Evolutionary conservation across 2,113 vertebrate species (phyloP).

Genomic region (Tringa solitaria): DNA sequence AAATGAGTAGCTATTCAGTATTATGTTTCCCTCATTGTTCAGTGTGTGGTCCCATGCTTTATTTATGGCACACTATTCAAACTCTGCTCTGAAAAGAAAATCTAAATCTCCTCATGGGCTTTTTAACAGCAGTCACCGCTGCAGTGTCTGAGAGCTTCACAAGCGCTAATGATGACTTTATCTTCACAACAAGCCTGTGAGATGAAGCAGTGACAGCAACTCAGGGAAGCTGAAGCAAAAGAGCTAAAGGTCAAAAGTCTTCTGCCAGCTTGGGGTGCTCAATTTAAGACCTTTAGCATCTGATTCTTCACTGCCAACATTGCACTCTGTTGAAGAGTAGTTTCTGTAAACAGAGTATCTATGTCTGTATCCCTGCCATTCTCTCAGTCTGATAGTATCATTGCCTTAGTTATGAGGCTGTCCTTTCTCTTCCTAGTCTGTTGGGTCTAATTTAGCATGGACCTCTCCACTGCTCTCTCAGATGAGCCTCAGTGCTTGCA

Average conservation of each 20-base stretch:
- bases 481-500: background rate
- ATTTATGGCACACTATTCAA: conserved; percentile 23
- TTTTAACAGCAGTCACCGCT: background rate
- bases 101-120: background rate
- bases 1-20: conserved; percentile 15
- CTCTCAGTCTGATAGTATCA: background rate
- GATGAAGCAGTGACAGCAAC: background rate
- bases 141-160: background rate
- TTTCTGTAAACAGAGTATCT: background rate
- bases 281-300: background rate
- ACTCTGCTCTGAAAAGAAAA: background rate
- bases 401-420: background rate
- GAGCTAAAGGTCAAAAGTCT: background rate
- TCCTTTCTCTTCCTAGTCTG: background rate
- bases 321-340: background rate
- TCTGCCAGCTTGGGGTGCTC: background rate
- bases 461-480: background rate
- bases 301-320: background rate
- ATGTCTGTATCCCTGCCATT: background rate
- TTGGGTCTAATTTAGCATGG: background rate
- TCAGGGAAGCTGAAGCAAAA: background rate
- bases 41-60: conserved; percentile 21
- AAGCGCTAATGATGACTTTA: background rate
- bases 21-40: conserved; percentile 37
- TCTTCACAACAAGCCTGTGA: background rate